phyloP scores from a whole-genome alignment of 2,888 invertebrate genomes.

The Euplagia quadripunctaria region DNA sequence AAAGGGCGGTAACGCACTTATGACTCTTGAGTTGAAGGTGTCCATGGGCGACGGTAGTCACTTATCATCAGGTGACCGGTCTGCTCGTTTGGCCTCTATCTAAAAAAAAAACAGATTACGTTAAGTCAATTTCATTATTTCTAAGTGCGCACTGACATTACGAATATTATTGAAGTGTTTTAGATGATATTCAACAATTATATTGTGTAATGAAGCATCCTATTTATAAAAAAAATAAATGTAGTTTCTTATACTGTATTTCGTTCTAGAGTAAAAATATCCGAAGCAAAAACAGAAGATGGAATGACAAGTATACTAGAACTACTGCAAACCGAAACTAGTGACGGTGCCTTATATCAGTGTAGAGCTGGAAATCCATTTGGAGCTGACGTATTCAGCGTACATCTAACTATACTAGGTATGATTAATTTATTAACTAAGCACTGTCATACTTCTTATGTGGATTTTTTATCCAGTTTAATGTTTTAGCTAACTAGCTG shows the following conservation, averaged over 20 bases:
- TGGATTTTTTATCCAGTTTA: background rate
- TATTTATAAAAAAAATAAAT: background rate
- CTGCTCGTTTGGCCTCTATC: no score
- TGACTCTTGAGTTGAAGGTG: no score
- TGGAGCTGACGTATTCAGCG: constrained; percentile 79
- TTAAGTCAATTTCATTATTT: no score
- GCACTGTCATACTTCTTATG: background rate
- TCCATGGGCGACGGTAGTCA: no score
- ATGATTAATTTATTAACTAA: constrained; percentile 32
- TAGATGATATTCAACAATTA: no score
- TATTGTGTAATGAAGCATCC: no score
- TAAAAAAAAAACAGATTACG: no score
- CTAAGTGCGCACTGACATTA: no score
- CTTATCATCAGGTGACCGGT: no score
- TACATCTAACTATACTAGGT: constrained; percentile 81
- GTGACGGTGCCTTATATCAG: constrained; percentile 81
- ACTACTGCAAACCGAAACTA: constrained; percentile 77
- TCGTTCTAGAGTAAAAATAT: constrained; percentile 76
- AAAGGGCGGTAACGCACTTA: no score
- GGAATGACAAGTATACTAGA: constrained; percentile 79
- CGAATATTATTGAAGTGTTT: no score
- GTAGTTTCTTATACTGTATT: background rate
- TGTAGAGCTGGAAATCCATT: constrained; percentile 83
- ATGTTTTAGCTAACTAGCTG: background rate
- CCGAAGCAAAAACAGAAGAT: constrained; percentile 80